Base-by-base conservation (phyloP, 2,888 invertebrate genomes). In the Thumatha senex region DNA sequence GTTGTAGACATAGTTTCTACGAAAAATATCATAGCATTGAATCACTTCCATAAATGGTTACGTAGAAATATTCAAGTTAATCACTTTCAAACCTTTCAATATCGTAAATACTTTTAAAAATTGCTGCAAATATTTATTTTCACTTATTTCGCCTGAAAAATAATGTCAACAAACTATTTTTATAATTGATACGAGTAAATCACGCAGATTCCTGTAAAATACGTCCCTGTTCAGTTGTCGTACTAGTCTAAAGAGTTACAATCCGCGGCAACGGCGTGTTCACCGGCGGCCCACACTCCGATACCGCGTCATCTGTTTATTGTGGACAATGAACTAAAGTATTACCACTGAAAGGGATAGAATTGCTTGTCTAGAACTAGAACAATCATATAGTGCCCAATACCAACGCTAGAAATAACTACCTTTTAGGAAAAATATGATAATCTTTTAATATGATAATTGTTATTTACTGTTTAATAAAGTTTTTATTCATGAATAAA, bases 241-340 rank as follows among this genome's bases (percentile, higher is more conserved):
- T 41, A 48, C 45, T 72, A 72, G 64, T 72, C 69, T 63, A 70
- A 75, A 85, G 87, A 88, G 84, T 86, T 88, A 88, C 83, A 80
- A 81, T 80, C 79, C 73, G 78, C 76, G 81, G 72, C 70, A 65
- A 80, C 72, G 76, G 76, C 85, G 75, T 89, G 87, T 88, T 82
- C 82, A 76, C 61, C 74, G 71, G 74, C 87, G 76, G 81, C 89
- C 89, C 88, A 89, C 89, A 86, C 89, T 82, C 75, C 61, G 84
- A 85, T 86, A 86, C 78, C 70, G 77, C 74, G 74, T 88, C 88
- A 87, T 88, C 89, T 89, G 86, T 86, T 86, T 85, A 85, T 88
- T 86, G 79, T 70, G 74, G 75, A 74, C 80, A 72, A 56, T 45
- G 65, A 65, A 48, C 47, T 65, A 65, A 54, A 61, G 33, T 10